phyloP scores from a whole-genome alignment of 2,113 vertebrate species.

The Halcyon malimbica region DNA sequence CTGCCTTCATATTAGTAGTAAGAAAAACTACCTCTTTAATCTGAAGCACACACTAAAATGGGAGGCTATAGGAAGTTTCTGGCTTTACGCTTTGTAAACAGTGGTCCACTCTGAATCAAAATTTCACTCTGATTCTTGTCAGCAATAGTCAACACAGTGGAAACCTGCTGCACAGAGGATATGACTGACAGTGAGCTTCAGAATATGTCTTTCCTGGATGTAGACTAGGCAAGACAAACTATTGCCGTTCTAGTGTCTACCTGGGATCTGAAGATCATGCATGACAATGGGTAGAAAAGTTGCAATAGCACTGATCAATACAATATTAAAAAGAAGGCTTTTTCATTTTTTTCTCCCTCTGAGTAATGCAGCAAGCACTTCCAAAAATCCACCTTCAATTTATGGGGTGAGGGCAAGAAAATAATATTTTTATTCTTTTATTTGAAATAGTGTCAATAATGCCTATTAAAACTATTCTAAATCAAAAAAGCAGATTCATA shows the following conservation, averaged over 20 bases:
- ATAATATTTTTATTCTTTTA: constrained; percentile 16
- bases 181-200: neutral
- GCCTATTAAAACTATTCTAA: constrained; percentile 8
- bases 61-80: neutral
- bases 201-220: neutral
- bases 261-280: neutral
- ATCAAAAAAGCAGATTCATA: neutral
- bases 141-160: neutral
- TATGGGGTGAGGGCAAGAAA: neutral
- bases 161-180: neutral
- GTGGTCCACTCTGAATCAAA: neutral
- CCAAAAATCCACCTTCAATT: neutral
- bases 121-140: neutral
- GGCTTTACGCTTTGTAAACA: neutral
- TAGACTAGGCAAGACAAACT: neutral
- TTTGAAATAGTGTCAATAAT: neutral
- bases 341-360: neutral
- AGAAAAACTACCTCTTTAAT: neutral
- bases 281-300: neutral
- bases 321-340: neutral
- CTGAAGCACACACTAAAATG: neutral
- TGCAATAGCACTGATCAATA: neutral
- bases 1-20: neutral
- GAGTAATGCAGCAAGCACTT: neutral
- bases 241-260: neutral